phyloP scores from a whole-genome alignment of 2,888 invertebrate genomes.

The Spisula solida region DNA sequence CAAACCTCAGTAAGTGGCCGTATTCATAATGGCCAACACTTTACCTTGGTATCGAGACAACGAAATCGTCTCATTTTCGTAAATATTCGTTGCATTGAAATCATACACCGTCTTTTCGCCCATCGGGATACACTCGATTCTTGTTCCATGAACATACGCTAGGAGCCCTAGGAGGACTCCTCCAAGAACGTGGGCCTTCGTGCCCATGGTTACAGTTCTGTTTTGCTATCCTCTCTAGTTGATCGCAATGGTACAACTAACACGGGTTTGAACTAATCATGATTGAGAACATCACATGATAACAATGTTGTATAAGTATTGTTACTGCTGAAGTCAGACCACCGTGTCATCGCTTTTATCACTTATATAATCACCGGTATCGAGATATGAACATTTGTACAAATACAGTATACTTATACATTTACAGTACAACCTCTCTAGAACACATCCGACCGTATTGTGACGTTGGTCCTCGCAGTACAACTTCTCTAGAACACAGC shows the following conservation, averaged over 20 bases:
- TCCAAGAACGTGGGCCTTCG: constrained; percentile 42
- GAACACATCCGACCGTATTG: no score
- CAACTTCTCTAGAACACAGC: no score
- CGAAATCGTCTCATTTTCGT: constrained; percentile 63
- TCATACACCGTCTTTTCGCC: constrained; percentile 63
- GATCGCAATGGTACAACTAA: neutral
- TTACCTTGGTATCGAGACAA: constrained; percentile 67
- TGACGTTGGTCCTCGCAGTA: no score
- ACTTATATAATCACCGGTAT: neutral
- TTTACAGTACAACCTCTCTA: no score
- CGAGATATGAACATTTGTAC: neutral
- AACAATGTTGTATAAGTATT: neutral
- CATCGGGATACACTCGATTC: constrained; percentile 32
- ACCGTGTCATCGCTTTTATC: neutral
- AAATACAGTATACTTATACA: no score
- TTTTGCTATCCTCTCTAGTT: neutral
- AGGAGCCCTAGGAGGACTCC: constrained; percentile 53
- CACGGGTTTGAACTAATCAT: neutral
- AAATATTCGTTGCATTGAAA: constrained; percentile 70
- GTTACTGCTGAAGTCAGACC: neutral
- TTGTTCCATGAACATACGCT: constrained; percentile 12
- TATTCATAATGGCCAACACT: constrained; percentile 87
- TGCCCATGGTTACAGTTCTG: neutral
- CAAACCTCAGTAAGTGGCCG: constrained; percentile 88
- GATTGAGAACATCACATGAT: constrained; percentile 3